phyloP scores from a whole-genome alignment of 2,113 vertebrate species.

The Hemicordylus capensis region DNA sequence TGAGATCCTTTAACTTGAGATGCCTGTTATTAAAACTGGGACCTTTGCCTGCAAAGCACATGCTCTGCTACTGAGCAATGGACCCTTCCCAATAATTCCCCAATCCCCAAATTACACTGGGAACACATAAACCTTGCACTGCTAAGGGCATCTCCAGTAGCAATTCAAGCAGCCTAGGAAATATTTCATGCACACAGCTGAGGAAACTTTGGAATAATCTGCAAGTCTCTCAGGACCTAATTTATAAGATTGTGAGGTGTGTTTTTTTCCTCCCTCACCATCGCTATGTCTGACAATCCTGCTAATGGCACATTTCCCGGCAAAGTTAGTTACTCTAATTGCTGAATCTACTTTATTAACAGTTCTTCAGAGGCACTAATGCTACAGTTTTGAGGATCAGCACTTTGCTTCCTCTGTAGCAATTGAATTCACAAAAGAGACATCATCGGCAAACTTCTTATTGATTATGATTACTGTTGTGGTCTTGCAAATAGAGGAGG shows the following conservation, averaged over 20 bases:
- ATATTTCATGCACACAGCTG: conserved; percentile 9
- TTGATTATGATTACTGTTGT: background rate
- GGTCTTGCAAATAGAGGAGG: background rate
- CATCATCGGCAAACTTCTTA: conserved; percentile 20
- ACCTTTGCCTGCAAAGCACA: background rate
- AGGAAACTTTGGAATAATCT: background rate
- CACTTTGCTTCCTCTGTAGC: background rate
- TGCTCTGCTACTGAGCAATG: background rate
- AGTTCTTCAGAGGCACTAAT: conserved; percentile 29
- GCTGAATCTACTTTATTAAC: conserved; percentile 52
- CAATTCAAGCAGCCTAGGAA: background rate
- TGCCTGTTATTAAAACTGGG: background rate
- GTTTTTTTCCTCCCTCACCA: background rate
- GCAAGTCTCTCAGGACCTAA: conserved; percentile 29
- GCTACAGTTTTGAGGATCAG: conserved; percentile 44
- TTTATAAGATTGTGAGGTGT: conserved; percentile 38
- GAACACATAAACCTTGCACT: background rate
- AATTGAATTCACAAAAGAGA: conserved; percentile 38
- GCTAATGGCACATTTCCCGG: conserved; percentile 46
- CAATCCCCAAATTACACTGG: too few species aligned
- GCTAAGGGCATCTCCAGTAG: background rate
- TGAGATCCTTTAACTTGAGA: background rate
- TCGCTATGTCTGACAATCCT: conserved; percentile 46
- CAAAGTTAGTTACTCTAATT: conserved; percentile 41
- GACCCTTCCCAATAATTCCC: background rate